Conservation (phyloP, 2,797 vertebrate genomes). For the Sebastes nivosus region DNA sequence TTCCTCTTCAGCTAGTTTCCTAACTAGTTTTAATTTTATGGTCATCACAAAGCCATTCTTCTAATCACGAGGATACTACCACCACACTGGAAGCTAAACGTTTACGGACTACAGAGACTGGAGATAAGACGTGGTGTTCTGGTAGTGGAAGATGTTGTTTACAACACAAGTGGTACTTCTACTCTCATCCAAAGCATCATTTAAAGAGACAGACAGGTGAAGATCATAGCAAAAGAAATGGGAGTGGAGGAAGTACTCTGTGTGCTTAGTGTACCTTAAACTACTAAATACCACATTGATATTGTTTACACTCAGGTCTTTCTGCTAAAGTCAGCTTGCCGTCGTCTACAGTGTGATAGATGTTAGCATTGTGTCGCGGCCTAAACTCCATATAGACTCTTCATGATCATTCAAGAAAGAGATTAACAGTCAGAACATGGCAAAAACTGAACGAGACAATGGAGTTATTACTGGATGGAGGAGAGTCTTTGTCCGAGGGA, state of each 20-base stretch:
- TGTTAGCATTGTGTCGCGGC: background rate
- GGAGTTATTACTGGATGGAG: background rate
- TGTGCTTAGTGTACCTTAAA: slow-evolving; percentile 28
- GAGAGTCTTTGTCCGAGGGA: background rate
- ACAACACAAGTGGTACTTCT: background rate
- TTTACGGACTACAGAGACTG: background rate
- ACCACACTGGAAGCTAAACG: slow-evolving; percentile 21
- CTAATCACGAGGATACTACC: background rate
- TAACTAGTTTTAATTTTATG: background rate
- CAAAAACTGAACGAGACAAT: background rate
- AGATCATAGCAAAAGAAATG: slow-evolving; percentile 3
- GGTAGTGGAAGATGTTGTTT: background rate
- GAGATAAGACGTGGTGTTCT: background rate
- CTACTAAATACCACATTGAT: slow-evolving; percentile 26
- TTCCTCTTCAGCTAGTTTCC: background rate
- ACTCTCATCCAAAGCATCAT: background rate
- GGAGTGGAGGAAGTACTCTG: background rate
- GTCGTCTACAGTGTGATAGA: background rate
- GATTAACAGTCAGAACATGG: slow-evolving; percentile 24
- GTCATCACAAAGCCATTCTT: background rate
- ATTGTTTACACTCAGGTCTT: background rate
- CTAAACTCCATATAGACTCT: slow-evolving; percentile 10
- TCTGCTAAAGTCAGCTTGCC: background rate
- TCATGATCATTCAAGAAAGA: slow-evolving; percentile 3
- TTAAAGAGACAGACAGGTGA: background rate